Base-by-base conservation (phyloP, 2,113 vertebrate genomes). In the Bambusicola thoracicus region DNA sequence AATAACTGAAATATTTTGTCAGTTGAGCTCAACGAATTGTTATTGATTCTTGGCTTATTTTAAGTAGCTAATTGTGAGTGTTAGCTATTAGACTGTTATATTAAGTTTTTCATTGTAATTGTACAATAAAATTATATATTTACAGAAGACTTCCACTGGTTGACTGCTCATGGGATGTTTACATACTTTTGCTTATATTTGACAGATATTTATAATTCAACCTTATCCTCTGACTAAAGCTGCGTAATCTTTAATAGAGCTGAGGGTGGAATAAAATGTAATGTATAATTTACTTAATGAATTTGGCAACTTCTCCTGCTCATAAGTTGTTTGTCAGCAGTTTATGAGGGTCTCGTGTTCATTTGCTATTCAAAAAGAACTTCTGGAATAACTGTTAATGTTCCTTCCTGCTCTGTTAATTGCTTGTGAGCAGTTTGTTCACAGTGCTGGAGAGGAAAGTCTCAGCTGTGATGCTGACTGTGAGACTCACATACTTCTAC, bases 41-140 rank as follows among this genome's bases (percentile, higher is more conserved):
- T 87, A 93, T 84, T 87, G 91, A 89, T 91, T 74, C 58, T 78
- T 70, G 77, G 49, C 29, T 80, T 87, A 16, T 80, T 91, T 41
- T 72, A 30, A 87, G 74, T 2, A 65, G 69, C 58, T 89, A 81
- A 70, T 91, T 78, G 69, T 29, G 51, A 75, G 53, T 58, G 32
- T 85, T 93, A 91, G 78, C 34, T 88, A 7, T 89, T 68, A 83
- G 51, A 11, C 41, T 79, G 62, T 30, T 86, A 74, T 44, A 49
- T 84, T 77, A 70, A 59, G 56, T 94, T 94, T 78, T 55, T 93
- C 40, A 87, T 40, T 65, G n/a, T 76, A 92, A 92, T 87, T 87
- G 65, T 19, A 56, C 61, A 69, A 30, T 49, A 17, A 76, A 87
- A 51, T 49, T 13, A 59, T 46, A 10, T 51, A 55, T 85, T 93